Conservation (phyloP, 2,113 vertebrate species). For the Thamnophis sirtalis region DNA sequence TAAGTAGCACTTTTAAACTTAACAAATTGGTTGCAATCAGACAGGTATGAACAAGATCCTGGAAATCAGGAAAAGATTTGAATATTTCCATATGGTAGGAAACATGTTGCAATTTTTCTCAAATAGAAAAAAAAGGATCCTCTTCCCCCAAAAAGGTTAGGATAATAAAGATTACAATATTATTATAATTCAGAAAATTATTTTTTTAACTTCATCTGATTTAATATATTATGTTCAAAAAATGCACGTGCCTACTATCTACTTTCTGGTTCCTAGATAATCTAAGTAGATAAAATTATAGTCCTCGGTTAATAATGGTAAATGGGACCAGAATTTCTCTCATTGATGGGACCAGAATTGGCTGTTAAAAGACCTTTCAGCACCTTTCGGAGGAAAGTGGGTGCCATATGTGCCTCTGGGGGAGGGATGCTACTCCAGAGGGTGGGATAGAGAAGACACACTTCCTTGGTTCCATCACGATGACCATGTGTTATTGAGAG, state of each 20-base stretch:
- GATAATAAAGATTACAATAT: not conserved
- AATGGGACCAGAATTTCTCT: not conserved
- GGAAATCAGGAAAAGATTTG: not conserved
- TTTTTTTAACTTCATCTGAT: not conserved
- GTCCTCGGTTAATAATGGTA: not conserved
- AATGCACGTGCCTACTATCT: not conserved
- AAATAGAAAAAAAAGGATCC: not conserved
- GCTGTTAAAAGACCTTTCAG: not conserved
- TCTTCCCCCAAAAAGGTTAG: not conserved
- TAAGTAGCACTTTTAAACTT: not conserved
- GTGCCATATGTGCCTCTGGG: not conserved
- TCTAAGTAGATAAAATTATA: not conserved
- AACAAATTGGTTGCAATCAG: not conserved
- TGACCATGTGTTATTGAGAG: not conserved
- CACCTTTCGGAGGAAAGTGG: not conserved
- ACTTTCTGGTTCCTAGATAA: not conserved
- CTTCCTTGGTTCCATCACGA: not conserved
- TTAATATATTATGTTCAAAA: not conserved
- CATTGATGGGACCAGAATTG: not conserved
- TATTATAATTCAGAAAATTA: not conserved
- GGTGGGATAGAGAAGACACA: not conserved
- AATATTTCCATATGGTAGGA: not conserved
- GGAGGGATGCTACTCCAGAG: not conserved
- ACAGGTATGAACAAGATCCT: not conserved
- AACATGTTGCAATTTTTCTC: not conserved